A percentile compares a stretch with the other conserved stretches of the same genome.
Conservation (phyloP, 2,888 invertebrate species). For the Drosophila quasianomalipes region DNA sequence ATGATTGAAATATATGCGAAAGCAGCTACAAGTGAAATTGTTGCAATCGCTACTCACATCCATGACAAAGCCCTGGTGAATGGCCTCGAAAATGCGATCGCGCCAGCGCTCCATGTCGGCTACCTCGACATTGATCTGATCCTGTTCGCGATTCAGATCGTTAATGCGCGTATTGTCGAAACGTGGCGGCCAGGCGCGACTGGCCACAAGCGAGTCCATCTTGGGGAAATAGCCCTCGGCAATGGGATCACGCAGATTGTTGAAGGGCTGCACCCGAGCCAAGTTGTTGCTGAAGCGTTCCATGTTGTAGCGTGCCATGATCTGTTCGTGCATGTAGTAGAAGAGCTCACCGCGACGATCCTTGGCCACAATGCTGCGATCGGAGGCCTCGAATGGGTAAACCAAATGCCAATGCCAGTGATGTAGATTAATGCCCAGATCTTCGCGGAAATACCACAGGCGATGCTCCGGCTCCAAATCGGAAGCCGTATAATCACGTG, state of each 20-base stretch:
- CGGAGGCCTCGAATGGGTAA: conserved; percentile 90
- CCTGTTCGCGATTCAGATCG: conserved; percentile 89
- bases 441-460: conserved; percentile 87
- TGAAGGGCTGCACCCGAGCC: conserved; percentile 88
- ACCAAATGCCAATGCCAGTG: conserved; percentile 88
- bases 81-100: conserved; percentile 90
- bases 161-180: conserved; percentile 87
- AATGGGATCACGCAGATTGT: conserved; percentile 90
- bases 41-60: conserved; percentile 85
- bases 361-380: conserved; percentile 87
- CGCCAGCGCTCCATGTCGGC: conserved; percentile 91
- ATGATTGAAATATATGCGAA: too few species aligned
- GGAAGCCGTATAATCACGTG: conserved; percentile 91
- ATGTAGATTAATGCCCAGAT: conserved; percentile 86
- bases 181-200: conserved; percentile 91
- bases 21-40: fast-evolving
- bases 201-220: conserved; percentile 91
- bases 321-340: conserved; percentile 91
- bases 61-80: conserved; percentile 88
- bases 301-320: conserved; percentile 89
- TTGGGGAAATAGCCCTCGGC: conserved; percentile 94
- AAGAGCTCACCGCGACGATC: conserved; percentile 92
- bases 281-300: conserved; percentile 91
- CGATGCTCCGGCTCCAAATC: conserved; percentile 92
- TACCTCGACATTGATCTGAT: conserved; percentile 89